phyloP scores from a whole-genome alignment of 2,113 vertebrate genomes.

The Dascyllus trimaculatus region DNA sequence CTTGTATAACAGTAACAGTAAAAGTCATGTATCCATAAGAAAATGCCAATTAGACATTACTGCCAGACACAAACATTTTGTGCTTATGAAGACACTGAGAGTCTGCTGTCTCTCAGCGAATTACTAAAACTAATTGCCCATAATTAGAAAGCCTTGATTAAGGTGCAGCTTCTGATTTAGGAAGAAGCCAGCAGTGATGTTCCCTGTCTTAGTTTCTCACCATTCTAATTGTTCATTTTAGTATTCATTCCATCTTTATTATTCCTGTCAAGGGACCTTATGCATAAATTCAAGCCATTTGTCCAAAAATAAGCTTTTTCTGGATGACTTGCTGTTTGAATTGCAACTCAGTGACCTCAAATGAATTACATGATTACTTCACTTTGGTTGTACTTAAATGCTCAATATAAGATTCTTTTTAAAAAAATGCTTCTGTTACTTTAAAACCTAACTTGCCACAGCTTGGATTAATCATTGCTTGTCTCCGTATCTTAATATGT shows the following conservation, averaged over 20 bases:
- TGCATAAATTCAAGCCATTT: conserved; percentile 60
- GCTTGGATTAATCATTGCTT: not conserved
- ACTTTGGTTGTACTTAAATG: not conserved
- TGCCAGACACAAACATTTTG: conserved; percentile 29
- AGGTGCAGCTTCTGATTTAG: conserved; percentile 79
- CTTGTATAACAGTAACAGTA: not conserved
- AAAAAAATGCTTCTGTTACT: not conserved
- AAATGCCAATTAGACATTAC: conserved; percentile 17
- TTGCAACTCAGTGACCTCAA: conserved; percentile 17
- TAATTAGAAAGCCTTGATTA: conserved; percentile 84
- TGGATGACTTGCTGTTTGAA: not conserved
- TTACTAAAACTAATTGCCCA: conserved; percentile 83
- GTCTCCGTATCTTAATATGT: not conserved
- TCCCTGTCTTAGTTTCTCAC: conserved; percentile 47
- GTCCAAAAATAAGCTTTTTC: conserved; percentile 14
- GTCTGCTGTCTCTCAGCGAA: conserved; percentile 76
- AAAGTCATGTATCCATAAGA: not conserved
- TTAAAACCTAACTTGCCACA: not conserved
- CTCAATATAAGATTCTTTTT: too few relatives aligned
- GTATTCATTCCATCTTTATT: conserved; percentile 61
- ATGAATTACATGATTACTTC: conserved; percentile 8
- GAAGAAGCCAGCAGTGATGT: conserved; percentile 69
- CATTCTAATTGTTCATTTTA: conserved; percentile 74
- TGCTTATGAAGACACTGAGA: conserved; percentile 59
- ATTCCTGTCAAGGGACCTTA: conserved; percentile 56